Evolutionary conservation across 2,113 vertebrate genomes (phyloP).

Genomic region (Notarius quadriscutis): DNA sequence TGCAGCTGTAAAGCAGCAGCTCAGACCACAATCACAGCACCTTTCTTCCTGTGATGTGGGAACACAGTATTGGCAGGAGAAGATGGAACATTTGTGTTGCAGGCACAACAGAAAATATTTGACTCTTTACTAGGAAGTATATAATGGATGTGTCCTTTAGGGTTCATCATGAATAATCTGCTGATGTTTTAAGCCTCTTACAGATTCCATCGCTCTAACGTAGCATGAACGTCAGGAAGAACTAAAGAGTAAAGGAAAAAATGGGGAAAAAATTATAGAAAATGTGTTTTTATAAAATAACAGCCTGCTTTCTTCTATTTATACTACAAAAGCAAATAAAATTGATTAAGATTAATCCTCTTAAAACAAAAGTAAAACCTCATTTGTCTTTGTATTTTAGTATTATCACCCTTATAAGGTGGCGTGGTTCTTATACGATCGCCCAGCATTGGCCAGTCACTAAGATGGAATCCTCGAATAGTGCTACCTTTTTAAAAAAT

Average conservation of each 20-base stretch:
- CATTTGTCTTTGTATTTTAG: conserved; percentile 16
- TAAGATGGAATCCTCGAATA: neutral
- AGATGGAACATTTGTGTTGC: conserved; percentile 1
- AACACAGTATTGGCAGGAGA: neutral
- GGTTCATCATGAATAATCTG: conserved; percentile 37
- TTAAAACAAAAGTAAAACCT: neutral
- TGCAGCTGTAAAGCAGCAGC: neutral
- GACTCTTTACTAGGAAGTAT: conserved; percentile 11
- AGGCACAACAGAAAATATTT: conserved; percentile 10
- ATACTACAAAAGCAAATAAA: neutral
- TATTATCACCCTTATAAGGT: conserved; percentile 14
- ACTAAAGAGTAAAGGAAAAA: neutral
- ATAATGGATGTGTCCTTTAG: conserved; percentile 33
- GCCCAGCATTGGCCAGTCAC: neutral
- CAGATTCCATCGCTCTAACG: conserved; percentile 29
- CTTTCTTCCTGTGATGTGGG: neutral
- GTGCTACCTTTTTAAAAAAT: conserved; percentile 6
- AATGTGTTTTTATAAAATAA: neutral
- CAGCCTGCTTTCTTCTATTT: conserved; percentile 10
- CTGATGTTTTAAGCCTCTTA: conserved; percentile 25
- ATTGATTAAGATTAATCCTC: neutral
- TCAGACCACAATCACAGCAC: neutral
- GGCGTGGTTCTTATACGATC: conserved; percentile 18
- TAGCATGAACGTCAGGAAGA: neutral
- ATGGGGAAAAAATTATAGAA: neutral